A percentile compares a stretch with the other conserved stretches of the same genome.
Conservation (phyloP, 2,797 vertebrate species). For the Sylvia borin region DNA sequence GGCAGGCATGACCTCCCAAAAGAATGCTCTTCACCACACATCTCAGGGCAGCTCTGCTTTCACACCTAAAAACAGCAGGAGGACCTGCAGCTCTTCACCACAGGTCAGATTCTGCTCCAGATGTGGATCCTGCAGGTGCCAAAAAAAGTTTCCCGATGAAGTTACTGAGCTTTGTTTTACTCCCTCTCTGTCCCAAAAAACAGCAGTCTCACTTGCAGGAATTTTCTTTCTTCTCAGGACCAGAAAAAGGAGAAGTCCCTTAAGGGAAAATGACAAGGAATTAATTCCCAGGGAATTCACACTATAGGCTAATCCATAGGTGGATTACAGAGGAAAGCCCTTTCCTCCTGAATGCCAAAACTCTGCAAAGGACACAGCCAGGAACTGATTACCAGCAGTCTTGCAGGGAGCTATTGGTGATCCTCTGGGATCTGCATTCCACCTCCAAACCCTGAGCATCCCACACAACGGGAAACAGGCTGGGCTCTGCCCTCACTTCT, state of each 20-base stretch:
- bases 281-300: neutral
- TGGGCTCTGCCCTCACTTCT: neutral
- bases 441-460: neutral
- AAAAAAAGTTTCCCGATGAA: neutral
- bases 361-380: neutral
- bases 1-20: neutral
- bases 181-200: neutral
- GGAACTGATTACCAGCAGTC: neutral
- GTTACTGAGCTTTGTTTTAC: neutral
- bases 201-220: neutral
- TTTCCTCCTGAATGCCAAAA: neutral
- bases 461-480: neutral
- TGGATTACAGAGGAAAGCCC: neutral
- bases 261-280: neutral
- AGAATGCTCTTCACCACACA: neutral
- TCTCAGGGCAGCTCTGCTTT: neutral
- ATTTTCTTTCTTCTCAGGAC: neutral
- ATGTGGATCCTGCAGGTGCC: neutral
- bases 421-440: neutral
- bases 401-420: neutral
- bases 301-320: neutral
- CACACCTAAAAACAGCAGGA: neutral
- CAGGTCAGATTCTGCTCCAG: neutral
- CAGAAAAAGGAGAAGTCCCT: neutral
- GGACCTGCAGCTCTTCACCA: neutral